Evolutionary conservation across 2,113 vertebrate genomes (phyloP), one percentile per base, ranked within the genome.

Genomic region (Fulica atra): DNA sequence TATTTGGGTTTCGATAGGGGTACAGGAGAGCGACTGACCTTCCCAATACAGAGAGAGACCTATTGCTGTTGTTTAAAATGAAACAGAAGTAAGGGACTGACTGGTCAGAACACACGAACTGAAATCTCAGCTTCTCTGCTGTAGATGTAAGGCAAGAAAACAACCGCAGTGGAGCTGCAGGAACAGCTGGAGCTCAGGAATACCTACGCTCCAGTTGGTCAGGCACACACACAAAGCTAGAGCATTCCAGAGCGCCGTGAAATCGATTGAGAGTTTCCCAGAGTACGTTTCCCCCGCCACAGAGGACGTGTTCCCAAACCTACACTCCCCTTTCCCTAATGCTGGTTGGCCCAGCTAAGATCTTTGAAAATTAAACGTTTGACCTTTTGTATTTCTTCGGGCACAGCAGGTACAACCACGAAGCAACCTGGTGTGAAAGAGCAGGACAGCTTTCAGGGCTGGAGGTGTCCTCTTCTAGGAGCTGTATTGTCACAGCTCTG

Each of bases 321-420:
- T 21, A 31, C 13, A 33, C 36, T 26, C 5, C 10, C 15, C 25
- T 6, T 35, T 63, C 46, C 40, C 42, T 46, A 79, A 61, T 74
- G 21, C 29, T 53, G 11, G 8, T 23, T 48, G 48, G 48, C 48
- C 20, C 48, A 48, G 48, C 11, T 59, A 24, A 35, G 44, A 50
- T 16, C n/a, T 63, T 20, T 72, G 61, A 68, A 54, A 89, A 56
- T 48, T n/a, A 80, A 65, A 25, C 5, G 4, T 84, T 35, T 54
- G 59, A 61, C 46, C 36, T 78, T 48, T 7, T 28, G 23, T 29
- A 18, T 46, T 76, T 51, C 51, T 64, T 54, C 1, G 4, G 72
- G 57, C 73, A 51, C 46, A 78, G 65, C 0, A 4, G 48, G 46
- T 42, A 66, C 29, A 81, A 40, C 21, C 18, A 38, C 0, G 0